These are phyloP conservation scores for Latheticus oryzae DNA, from an alignment of 2,888 invertebrate species.

Conservation along the genomic window DNA sequence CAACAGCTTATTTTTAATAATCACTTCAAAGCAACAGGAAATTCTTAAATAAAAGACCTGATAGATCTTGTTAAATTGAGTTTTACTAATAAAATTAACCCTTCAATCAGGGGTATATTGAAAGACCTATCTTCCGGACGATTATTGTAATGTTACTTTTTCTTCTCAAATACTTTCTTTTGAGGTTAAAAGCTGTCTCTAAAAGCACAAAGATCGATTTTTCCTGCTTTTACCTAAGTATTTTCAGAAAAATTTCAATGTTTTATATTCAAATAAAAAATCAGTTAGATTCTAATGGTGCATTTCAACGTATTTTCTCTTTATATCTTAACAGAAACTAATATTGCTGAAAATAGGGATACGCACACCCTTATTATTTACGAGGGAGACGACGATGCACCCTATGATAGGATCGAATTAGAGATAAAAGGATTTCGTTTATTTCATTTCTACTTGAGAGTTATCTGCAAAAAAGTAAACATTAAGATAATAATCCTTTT, in stretches of 20 bases:
- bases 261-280: conserved; percentile 5
- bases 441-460: conserved; percentile 54
- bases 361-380: conserved; percentile 44
- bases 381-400: conserved; percentile 44
- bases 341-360: conserved; percentile 44
- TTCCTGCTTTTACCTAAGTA: conserved; percentile 17
- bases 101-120: conserved; percentile 48
- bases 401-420: conserved; percentile 49
- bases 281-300: not conserved
- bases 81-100: conserved; percentile 51
- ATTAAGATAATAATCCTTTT: conserved; percentile 33
- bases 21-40: conserved; percentile 45
- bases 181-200: conserved; percentile 39
- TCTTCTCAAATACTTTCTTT: conserved; percentile 41
- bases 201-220: conserved; percentile 33
- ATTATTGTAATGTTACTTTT: conserved; percentile 45
- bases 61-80: conserved; percentile 49
- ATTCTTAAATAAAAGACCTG: conserved; percentile 46
- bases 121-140: conserved; percentile 41
- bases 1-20: conserved; percentile 46
- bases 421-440: conserved; percentile 50
- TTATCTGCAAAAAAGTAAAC: conserved; percentile 49
- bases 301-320: too few species aligned
- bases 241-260: conserved; percentile 10
- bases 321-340: conserved; percentile 39